Base-by-base conservation (phyloP, 2,113 vertebrate genomes). In the Phoxinus phoxinus region DNA sequence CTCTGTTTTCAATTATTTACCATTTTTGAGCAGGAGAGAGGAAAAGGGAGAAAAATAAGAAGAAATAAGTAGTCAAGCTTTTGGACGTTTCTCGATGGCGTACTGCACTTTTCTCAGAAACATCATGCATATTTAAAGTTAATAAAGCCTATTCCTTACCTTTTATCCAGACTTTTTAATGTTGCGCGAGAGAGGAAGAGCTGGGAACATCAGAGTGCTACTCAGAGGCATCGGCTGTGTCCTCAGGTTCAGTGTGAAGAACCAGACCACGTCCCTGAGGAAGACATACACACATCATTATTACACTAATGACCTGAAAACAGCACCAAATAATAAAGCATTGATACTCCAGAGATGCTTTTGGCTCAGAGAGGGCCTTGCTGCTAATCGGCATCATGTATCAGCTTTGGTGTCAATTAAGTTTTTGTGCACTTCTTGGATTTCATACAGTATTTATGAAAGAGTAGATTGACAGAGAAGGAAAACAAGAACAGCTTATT, bases 91-190 rank as follows among this genome's bases (percentile, higher is more conserved):
- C 89, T 86, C 90, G 88, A 93, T 91, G 91, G 88, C 88, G 82
- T 84, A 92, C 92, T 88, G 91, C 92, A 93, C 93, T 93, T 92
- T 90, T 88, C 91, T 93, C 92, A 90, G 93, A 94, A 94, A 94
- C 91, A 90, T 94, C 93, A 94, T 94, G 91, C 94, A 95, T 94
- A 94, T 94, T 94, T 95, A 93, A 94, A 94, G 90, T 94, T 94
- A 94, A 94, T 94, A 94, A 94, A 94, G 92, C 91, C 91, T 88
- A 92, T 92, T 92, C 90, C 92, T 93, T 92, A 93, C 93, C 91
- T 94, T 94, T 93, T 93, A 94, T 94, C 92, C 90, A 74, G 89
- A 81, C 92, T 84, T 88, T 90, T 93, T 92, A 92, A 92, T 88
- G 85, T 58, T 82, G 80, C 19, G 67, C 23, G 11, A 71, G 53